These are phyloP conservation scores for Cryptus armator DNA, from an alignment of 2,888 invertebrate species.

Conservation along the genomic window DNA sequence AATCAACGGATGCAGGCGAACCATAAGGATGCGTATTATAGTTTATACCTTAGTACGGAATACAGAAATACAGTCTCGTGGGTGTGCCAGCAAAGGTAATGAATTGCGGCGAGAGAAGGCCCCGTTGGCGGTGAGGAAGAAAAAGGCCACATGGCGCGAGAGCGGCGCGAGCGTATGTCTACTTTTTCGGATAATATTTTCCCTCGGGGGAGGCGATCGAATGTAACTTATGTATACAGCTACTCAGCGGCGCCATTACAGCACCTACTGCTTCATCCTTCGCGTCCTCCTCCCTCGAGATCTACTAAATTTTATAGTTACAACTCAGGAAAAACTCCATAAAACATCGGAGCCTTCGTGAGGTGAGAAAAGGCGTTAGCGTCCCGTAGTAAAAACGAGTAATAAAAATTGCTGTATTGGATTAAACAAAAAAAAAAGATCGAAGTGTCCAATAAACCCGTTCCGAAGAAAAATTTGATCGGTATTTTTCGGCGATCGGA, in stretches of 20 bases:
- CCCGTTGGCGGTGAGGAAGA: conserved; percentile 14
- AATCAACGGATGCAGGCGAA: background rate
- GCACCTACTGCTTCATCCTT: conserved; percentile 25
- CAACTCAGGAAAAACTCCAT: background rate
- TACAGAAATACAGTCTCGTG: conserved; percentile 22
- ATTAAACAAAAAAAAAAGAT: background rate
- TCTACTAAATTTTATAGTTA: conserved; percentile 13
- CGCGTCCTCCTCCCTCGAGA: conserved; percentile 7
- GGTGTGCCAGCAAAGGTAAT: conserved; percentile 57
- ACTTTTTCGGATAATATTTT: conserved; percentile 51
- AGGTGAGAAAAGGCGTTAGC: conserved; percentile 1
- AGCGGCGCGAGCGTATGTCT: background rate
- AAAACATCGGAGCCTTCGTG: background rate
- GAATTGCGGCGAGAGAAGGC: conserved; percentile 39
- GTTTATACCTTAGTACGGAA: conserved; percentile 27
- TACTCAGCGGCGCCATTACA: conserved; percentile 18
- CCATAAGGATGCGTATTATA: conserved; percentile 25
- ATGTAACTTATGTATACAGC: conserved; percentile 8
- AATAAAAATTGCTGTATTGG: background rate
- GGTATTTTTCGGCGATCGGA: too few species aligned
- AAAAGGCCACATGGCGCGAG: conserved; percentile 62
- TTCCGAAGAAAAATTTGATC: too few species aligned
- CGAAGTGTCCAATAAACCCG: too few species aligned
- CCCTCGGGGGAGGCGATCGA: conserved; percentile 22
- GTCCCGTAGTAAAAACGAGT: background rate